These are phyloP conservation scores for Triplophysa dalaica DNA, from an alignment of 2,113 vertebrate genomes.

Conservation along the genomic window DNA sequence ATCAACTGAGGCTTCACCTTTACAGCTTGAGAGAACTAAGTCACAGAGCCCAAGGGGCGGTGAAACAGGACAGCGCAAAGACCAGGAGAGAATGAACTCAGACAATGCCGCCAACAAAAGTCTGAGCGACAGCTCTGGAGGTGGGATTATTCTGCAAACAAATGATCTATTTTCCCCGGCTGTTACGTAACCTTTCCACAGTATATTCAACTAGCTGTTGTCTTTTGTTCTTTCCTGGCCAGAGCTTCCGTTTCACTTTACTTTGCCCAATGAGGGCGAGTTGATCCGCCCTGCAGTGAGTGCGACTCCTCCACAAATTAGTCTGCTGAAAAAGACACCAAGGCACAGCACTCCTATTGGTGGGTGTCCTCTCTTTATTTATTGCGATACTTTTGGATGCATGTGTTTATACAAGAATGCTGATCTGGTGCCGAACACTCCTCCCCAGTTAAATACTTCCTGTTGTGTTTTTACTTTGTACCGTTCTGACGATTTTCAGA, in stretches of 20 bases:
- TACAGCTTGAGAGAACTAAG: neutral
- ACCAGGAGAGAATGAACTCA: constrained; percentile 9
- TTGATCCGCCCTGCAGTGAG: constrained; percentile 78
- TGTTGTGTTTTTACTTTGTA: neutral
- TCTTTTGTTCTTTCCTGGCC: constrained; percentile 34
- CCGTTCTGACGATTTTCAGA: constrained; percentile 67
- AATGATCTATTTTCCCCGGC: constrained; percentile 2
- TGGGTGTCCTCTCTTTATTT: constrained; percentile 63
- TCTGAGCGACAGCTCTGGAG: constrained; percentile 83
- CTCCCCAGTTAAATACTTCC: neutral
- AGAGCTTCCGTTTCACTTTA: constrained; percentile 88
- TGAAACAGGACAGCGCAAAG: constrained; percentile 20
- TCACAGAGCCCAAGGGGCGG: constrained; percentile 16
- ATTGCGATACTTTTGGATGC: neutral
- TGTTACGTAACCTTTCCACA: neutral
- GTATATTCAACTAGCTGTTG: neutral
- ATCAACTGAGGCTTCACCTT: constrained; percentile 24
- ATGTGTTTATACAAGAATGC: neutral
- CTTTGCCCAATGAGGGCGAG: constrained; percentile 87
- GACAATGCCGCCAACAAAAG: constrained; percentile 66
- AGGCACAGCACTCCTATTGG: constrained; percentile 98
- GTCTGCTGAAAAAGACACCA: constrained; percentile 86
- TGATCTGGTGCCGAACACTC: neutral
- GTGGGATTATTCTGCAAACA: constrained; percentile 66
- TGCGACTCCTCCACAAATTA: constrained; percentile 82